phyloP scores from a whole-genome alignment of 2,888 invertebrate genomes.

The Ochropleura leucogaster region DNA sequence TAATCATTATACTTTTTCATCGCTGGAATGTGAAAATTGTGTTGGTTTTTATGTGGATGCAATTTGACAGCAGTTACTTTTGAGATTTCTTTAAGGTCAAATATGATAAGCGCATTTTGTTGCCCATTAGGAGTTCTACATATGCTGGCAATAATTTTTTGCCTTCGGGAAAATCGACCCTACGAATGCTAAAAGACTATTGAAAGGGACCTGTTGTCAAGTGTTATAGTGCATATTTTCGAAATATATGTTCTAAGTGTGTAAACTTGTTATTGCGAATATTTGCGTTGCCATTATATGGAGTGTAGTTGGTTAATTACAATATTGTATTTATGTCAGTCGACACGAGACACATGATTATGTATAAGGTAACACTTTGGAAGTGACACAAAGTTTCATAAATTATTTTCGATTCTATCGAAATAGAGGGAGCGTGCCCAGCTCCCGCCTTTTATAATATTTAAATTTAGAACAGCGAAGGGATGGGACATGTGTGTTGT shows the following conservation, averaged over 20 bases:
- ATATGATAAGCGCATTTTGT: background rate
- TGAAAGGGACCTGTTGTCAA: background rate
- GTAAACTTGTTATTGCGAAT: conserved; percentile 30
- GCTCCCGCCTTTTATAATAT: conserved; percentile 87
- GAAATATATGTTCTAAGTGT: conserved; percentile 11
- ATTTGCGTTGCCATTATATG: conserved; percentile 46
- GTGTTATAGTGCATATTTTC: conserved; percentile 21
- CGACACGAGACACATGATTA: conserved; percentile 45
- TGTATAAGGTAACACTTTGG: conserved; percentile 50
- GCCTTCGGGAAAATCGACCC: background rate
- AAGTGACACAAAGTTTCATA: conserved; percentile 80
- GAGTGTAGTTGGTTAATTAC: conserved; percentile 45
- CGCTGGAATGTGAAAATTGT: conserved; percentile 60
- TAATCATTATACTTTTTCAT: conserved; percentile 60
- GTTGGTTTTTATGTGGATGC: conserved; percentile 54
- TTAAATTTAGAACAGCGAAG: conserved; percentile 90
- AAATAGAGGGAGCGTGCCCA: conserved; percentile 84
- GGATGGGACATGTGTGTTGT: conserved; percentile 90
- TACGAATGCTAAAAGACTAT: background rate
- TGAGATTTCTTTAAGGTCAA: conserved; percentile 10
- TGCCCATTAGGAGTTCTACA: background rate
- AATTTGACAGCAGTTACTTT: conserved; percentile 35
- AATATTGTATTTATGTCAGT: conserved; percentile 43
- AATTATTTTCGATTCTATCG: conserved; percentile 86
- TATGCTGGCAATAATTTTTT: background rate